Conservation (phyloP, 1,140 invertebrate genomes). For the Gonioctena quinquepunctata region DNA sequence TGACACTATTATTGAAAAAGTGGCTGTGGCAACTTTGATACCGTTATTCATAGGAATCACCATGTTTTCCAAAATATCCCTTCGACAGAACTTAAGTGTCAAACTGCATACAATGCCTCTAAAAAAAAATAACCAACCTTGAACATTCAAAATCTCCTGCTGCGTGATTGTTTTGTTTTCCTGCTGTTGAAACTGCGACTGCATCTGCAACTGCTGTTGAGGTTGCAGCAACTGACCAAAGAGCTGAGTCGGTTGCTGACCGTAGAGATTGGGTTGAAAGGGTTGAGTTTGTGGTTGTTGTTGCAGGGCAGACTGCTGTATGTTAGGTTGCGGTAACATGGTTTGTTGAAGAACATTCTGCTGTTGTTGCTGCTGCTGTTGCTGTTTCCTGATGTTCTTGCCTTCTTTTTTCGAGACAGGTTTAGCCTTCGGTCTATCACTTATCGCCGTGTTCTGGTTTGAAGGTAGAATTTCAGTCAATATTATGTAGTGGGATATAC, state of each 20-base stretch:
- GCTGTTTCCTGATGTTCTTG: constrained; percentile 60
- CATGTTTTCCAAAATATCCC: too few species aligned
- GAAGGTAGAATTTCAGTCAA: too few species aligned
- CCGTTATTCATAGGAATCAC: too few species aligned
- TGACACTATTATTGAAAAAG: too few species aligned
- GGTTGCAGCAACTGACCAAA: constrained; percentile 12
- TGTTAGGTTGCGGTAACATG: constrained; percentile 48
- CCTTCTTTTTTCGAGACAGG: constrained; percentile 77
- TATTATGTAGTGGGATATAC: too few species aligned
- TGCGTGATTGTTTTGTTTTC: constrained; percentile 32
- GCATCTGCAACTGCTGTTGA: constrained; percentile 53
- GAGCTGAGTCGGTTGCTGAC: constrained; percentile 23
- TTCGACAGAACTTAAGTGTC: too few species aligned
- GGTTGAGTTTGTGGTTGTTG: constrained; percentile 36
- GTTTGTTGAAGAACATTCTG: constrained; percentile 49
- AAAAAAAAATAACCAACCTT: constrained; percentile 12
- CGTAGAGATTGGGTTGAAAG: constrained; percentile 21
- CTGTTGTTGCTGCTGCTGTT: constrained; percentile 48
- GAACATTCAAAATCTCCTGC: constrained; percentile 41
- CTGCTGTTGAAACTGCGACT: constrained; percentile 28
- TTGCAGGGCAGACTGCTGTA: constrained; percentile 55
- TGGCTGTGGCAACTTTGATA: too few species aligned
- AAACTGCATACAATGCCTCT: too few species aligned
- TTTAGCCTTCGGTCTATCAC: constrained; percentile 79
- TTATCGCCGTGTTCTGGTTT: constrained; percentile 75